Evolutionary conservation across 37 sponge, comb jelly and placozoan genomes (phyloP).

Genomic region (Halichondria panicea): DNA sequence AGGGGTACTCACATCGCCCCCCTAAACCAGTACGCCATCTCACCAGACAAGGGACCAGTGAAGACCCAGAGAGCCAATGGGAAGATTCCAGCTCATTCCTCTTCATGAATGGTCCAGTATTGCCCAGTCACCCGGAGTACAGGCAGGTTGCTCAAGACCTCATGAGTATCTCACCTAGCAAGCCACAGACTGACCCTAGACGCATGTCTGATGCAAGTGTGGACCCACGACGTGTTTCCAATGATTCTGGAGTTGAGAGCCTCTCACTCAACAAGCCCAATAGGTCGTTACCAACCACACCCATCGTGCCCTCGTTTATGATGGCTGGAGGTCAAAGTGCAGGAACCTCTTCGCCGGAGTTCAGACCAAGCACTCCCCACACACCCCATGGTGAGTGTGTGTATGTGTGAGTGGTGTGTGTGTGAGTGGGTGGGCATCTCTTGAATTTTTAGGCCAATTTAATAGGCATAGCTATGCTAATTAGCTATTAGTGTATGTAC

Average conservation of each 20-base stretch:
- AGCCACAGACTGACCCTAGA: conserved; percentile 20
- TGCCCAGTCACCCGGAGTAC: conserved; percentile 82
- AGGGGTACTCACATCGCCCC: background rate
- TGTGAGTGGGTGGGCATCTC: too few relatives aligned
- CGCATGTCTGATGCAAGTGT: conserved; percentile 48
- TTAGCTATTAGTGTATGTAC: too few relatives aligned
- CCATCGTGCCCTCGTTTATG: conserved; percentile 31
- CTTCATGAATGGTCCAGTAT: conserved; percentile 40
- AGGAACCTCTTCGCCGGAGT: conserved; percentile 25
- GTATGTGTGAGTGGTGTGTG: background rate
- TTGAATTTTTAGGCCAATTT: too few relatives aligned
- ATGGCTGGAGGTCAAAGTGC: conserved; percentile 20
- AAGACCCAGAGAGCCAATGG: conserved; percentile 42
- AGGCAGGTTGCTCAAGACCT: conserved; percentile 60
- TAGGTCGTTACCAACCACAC: conserved; percentile 56
- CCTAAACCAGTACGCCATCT: background rate
- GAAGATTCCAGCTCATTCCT: conserved; percentile 60
- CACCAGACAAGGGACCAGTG: background rate
- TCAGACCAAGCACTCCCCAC: conserved; percentile 33
- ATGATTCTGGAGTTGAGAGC: conserved; percentile 51
- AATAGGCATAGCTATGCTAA: background rate
- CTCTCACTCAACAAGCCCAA: conserved; percentile 5
- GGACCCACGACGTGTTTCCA: conserved; percentile 34
- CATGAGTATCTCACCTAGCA: conserved; percentile 70
- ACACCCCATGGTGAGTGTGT: conserved; percentile 58